phyloP scores from a whole-genome alignment of 2,113 vertebrate genomes.

The Ceratotherium simum region DNA sequence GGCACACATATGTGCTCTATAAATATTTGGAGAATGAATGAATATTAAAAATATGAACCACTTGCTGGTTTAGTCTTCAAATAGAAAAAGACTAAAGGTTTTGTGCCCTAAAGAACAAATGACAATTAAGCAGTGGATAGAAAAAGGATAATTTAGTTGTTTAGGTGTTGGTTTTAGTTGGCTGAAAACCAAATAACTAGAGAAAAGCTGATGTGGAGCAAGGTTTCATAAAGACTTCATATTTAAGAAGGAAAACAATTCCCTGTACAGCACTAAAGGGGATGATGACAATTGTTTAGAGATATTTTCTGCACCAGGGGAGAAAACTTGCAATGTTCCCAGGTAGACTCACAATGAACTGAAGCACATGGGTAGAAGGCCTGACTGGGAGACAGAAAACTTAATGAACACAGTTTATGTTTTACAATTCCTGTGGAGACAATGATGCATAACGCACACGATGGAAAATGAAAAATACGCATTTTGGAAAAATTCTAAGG shows the following conservation, averaged over 20 bases:
- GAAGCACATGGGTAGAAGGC: neutral
- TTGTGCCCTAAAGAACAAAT: neutral
- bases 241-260: neutral
- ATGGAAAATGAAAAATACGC: neutral
- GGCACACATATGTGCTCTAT: neutral
- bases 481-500: neutral
- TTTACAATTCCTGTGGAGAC: neutral
- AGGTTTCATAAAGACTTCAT: neutral
- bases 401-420: neutral
- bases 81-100: neutral
- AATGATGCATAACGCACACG: neutral
- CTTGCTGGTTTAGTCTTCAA: neutral
- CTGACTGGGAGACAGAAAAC: neutral
- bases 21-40: neutral
- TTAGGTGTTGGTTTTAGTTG: neutral
- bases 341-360: neutral
- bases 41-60: neutral
- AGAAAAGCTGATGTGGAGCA: neutral
- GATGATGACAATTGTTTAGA: neutral
- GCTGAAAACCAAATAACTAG: neutral
- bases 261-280: neutral
- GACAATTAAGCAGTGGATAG: neutral
- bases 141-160: neutral
- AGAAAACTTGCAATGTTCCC: neutral
- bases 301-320: neutral